Base-by-base conservation (phyloP, 2,888 invertebrate genomes). In the Celastrina argiolus region DNA sequence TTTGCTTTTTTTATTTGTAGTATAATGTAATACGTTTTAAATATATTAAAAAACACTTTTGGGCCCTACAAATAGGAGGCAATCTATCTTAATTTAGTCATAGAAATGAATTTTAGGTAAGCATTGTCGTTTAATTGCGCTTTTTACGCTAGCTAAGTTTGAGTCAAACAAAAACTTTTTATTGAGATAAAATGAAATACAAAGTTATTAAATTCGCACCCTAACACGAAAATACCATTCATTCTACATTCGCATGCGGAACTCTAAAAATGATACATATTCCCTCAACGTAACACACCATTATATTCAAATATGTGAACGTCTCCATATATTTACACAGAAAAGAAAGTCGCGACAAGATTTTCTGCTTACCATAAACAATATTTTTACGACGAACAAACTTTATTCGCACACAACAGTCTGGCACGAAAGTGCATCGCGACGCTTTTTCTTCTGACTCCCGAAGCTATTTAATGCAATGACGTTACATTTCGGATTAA, bases 341-440 rank as follows among this genome's bases (percentile, higher is more conserved):
- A 51, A 74, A 78, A 81, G 81, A 78, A 77, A 80, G 78, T 77
- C 78, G 77, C 74, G 84, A 87, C 88, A 88, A 86, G 87, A 86
- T 84, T 87, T 84, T 84, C 87, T 83, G 81, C 87, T 88, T 87
- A 87, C 76, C 87, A 86, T 88, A 87, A 88, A 87, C 85, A 86
- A 84, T 87, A 83, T 86, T 83, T 85, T 82, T 80, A 78, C 76
- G 76, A 78, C 81, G 81, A 68, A 77, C 76, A 39, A 61, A 61
- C 61, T 61, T 61, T 39, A 61, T 75, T 75, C 74, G 72, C 70
- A 66, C 63, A 58, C 67, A 69, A 71, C 69, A 69, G 68, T 72
- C 71, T 66, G 65, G 59, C 66, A 63, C 71, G 71, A 69, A 70
- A 71, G 67, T 70, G 70, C 69, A 68, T 69, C 69, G 66, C 65